Conservation (phyloP, 2,888 invertebrate genomes). For the Sympetrum striolatum region DNA sequence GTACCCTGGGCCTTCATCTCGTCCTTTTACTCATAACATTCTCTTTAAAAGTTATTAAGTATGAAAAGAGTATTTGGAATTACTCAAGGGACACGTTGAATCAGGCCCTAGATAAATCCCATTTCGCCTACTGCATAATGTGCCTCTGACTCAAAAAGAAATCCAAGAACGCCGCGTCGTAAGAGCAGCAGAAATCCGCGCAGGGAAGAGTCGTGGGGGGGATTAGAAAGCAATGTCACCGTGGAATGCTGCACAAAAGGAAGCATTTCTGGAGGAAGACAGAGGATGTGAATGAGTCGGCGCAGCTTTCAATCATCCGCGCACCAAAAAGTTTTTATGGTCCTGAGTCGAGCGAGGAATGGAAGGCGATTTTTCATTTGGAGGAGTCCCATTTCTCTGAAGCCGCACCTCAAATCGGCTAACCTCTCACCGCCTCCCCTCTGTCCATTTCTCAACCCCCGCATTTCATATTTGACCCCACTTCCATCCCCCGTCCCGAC, state of each 20-base stretch:
- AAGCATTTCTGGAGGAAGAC: background rate
- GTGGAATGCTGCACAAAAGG: background rate
- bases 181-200: background rate
- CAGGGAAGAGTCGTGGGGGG: background rate
- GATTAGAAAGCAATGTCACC: background rate
- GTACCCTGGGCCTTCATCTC: no score
- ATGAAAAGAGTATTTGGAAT: no score
- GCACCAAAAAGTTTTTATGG: constrained; percentile 40
- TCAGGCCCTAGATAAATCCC: no score
- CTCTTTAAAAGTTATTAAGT: no score
- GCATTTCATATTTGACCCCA: background rate
- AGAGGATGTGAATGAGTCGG: background rate
- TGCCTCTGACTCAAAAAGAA: no score
- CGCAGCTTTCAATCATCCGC: constrained; percentile 28
- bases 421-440: background rate
- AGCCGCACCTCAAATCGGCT: no score
- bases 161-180: no score
- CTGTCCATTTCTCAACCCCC: background rate
- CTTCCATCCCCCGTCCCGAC: background rate
- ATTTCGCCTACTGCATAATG: no score
- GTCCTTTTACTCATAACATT: no score
- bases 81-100: no score
- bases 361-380: constrained; percentile 42
- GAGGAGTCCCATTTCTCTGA: constrained; percentile 21
- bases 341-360: constrained; percentile 30